A percentile compares a stretch with the other conserved stretches of the same genome.
These are phyloP conservation scores for Noctilio leporinus DNA, from an alignment of 2,113 vertebrate species.

Conservation along the genomic window DNA sequence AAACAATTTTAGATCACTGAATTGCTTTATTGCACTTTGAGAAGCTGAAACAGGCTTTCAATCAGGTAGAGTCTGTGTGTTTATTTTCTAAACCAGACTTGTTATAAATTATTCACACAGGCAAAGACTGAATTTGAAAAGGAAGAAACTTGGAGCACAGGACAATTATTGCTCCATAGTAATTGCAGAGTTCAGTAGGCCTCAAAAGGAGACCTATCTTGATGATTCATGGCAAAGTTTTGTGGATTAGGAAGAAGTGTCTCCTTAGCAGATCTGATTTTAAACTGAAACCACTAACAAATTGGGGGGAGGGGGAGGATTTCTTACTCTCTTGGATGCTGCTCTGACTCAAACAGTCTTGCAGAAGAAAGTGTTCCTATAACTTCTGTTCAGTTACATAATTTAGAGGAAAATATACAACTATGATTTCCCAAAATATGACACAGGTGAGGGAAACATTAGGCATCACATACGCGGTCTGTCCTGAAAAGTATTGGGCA, in stretches of 20 bases:
- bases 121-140: constrained; percentile 57
- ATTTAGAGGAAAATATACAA: constrained; percentile 44
- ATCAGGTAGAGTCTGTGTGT: constrained; percentile 53
- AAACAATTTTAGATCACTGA: constrained; percentile 62
- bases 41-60: constrained; percentile 61
- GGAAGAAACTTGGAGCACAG: constrained; percentile 35
- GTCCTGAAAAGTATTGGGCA: too few relatives aligned
- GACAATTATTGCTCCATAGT: constrained; percentile 46
- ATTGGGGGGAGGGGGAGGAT: not conserved
- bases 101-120: constrained; percentile 54
- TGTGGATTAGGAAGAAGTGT: constrained; percentile 14
- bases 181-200: constrained; percentile 18
- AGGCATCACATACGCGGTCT: not conserved
- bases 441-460: constrained; percentile 21
- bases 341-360: not conserved
- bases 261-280: constrained; percentile 19
- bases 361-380: not conserved
- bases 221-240: constrained; percentile 25
- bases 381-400: constrained; percentile 25
- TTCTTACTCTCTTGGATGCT: not conserved
- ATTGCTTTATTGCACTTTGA: constrained; percentile 60
- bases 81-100: constrained; percentile 51
- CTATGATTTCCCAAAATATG: constrained; percentile 39
- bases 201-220: constrained; percentile 36
- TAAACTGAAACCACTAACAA: constrained; percentile 12